A percentile compares a stretch with the other conserved stretches of the same genome.
Conservation (phyloP, 2,888 invertebrate genomes). For the Acleris emargana region DNA sequence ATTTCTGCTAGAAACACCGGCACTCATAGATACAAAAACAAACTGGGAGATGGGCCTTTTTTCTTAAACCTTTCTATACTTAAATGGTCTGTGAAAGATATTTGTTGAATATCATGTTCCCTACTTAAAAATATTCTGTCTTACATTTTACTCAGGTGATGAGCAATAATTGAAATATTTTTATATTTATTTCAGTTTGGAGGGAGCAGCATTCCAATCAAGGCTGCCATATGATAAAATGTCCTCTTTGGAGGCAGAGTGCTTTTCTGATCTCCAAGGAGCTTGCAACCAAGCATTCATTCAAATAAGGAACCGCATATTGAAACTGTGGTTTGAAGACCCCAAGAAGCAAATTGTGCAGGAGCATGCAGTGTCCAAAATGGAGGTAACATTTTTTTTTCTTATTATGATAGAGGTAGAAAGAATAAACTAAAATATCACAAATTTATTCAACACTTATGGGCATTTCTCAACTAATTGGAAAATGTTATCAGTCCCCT, state of each 20-base stretch:
- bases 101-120: too few species aligned
- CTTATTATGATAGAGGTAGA: not conserved
- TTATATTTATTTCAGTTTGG: slow-evolving; percentile 83
- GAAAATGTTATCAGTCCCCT: too few species aligned
- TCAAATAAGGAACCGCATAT: slow-evolving; percentile 94
- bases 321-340: slow-evolving; percentile 98
- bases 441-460: too few species aligned
- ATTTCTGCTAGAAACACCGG: too few species aligned
- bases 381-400: slow-evolving; percentile 79
- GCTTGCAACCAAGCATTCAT: slow-evolving; percentile 94
- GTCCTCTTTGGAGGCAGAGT: slow-evolving; percentile 96
- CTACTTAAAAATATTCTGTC: too few species aligned
- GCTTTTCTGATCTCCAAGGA: slow-evolving; percentile 95
- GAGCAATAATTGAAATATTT: not conserved
- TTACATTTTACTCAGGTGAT: too few species aligned
- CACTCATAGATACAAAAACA: too few species aligned
- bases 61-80: too few species aligned
- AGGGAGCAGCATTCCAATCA: slow-evolving; percentile 97
- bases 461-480: too few species aligned
- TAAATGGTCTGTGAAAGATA: too few species aligned
- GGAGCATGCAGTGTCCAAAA: slow-evolving; percentile 90
- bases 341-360: slow-evolving; percentile 95
- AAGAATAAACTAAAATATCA: not conserved
- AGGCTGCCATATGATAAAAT: slow-evolving; percentile 97
- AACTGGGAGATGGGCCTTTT: too few species aligned